A percentile compares a stretch with the other conserved stretches of the same genome.
These are phyloP conservation scores for Aphaenogaster ashmeadi DNA, from an alignment of 1,140 invertebrate genomes.

Conservation along the genomic window DNA sequence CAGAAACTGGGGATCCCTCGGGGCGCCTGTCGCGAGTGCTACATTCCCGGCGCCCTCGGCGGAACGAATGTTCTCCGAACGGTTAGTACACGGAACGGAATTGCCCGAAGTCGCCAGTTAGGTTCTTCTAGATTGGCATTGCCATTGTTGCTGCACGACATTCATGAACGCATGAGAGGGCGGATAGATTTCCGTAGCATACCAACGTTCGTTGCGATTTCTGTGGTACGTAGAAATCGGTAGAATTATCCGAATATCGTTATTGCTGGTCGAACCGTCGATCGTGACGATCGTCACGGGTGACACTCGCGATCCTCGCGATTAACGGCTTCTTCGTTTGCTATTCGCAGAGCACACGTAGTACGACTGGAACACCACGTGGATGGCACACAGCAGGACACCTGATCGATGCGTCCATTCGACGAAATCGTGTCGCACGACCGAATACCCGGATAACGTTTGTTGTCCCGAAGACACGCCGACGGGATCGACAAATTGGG, in stretches of 20 bases:
- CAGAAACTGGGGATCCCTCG: background rate
- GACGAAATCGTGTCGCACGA: conserved; percentile 40
- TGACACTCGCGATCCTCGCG: background rate
- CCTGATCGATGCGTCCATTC: conserved; percentile 19
- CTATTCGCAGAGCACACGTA: conserved; percentile 67
- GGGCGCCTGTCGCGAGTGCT: background rate
- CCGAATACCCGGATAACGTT: background rate
- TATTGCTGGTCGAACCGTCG: background rate
- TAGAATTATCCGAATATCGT: background rate
- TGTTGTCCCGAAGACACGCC: background rate
- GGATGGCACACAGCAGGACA: conserved; percentile 57
- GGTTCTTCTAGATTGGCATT: background rate
- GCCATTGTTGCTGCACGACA: background rate
- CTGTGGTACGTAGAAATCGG: background rate
- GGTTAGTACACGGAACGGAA: conserved; percentile 54
- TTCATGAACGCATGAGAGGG: background rate
- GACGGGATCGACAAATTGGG: background rate
- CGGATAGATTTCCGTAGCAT: background rate
- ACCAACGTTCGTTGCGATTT: background rate
- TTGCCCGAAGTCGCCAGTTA: too few species aligned
- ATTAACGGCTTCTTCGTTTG: conserved; percentile 51
- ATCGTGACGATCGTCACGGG: background rate
- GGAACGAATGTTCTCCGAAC: conserved; percentile 68
- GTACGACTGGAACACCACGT: conserved; percentile 69
- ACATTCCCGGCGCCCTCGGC: conserved; percentile 59